Evolutionary conservation across 2,888 invertebrate species (phyloP).

Genomic region (Latrodectus elegans): DNA sequence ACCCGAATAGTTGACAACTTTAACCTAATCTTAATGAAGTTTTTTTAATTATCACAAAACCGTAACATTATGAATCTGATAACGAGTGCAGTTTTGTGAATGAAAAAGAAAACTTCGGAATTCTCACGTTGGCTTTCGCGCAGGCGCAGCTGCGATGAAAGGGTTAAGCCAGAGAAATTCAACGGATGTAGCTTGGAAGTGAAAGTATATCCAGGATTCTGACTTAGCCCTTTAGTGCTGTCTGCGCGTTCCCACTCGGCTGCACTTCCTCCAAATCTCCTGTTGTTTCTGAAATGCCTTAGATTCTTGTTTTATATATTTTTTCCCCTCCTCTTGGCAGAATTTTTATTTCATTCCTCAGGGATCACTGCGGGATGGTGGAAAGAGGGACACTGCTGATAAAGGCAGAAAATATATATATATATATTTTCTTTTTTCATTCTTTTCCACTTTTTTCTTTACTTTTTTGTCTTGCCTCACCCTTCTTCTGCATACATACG

Average conservation of each 20-base stretch:
- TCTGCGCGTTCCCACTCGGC: slow-evolving; percentile 20
- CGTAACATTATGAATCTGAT: too few species aligned
- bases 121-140: background rate
- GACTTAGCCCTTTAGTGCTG: slow-evolving; percentile 33
- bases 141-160: background rate
- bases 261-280: slow-evolving; percentile 42
- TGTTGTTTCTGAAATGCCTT: slow-evolving; percentile 62
- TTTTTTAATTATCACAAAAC: too few species aligned
- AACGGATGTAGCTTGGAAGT: too few species aligned
- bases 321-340: slow-evolving; percentile 9
- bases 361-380: slow-evolving; percentile 10
- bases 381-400: slow-evolving; percentile 39
- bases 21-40: too few species aligned
- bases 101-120: too few species aligned
- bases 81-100: too few species aligned
- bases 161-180: background rate
- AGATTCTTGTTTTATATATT: slow-evolving; percentile 39
- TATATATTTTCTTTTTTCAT: slow-evolving; percentile 1
- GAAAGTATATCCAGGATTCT: background rate
- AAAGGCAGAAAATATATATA: slow-evolving; percentile 23
- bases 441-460: background rate
- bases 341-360: slow-evolving; percentile 45
- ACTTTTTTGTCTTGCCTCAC: background rate
- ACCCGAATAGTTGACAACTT: too few species aligned
- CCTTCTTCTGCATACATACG: background rate